These are phyloP conservation scores for Caradrina clavipalpis DNA, from an alignment of 2,888 invertebrate genomes.

Conservation along the genomic window DNA sequence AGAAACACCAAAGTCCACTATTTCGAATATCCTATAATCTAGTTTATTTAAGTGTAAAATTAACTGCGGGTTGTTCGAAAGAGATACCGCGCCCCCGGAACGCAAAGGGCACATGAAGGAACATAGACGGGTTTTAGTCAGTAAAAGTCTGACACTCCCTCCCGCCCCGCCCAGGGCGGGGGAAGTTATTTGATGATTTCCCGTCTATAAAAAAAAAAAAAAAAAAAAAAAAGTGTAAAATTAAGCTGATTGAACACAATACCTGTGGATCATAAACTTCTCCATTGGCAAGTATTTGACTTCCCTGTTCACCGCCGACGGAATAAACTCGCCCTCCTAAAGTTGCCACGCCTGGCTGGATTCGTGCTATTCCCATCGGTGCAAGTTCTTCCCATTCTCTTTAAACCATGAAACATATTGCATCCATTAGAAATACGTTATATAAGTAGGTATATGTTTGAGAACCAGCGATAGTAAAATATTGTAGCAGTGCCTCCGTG, in stretches of 20 bases:
- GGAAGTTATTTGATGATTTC: too few relatives aligned
- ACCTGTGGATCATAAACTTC: conserved; percentile 95
- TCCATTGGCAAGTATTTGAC: conserved; percentile 96
- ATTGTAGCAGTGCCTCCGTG: too few relatives aligned
- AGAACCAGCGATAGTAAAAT: too few relatives aligned
- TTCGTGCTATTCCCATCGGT: conserved; percentile 96
- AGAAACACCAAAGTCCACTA: background rate
- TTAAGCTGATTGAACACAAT: conserved; percentile 14
- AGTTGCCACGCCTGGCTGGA: conserved; percentile 96
- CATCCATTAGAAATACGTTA: background rate
- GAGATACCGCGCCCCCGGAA: too few relatives aligned
- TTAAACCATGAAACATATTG: conserved; percentile 7
- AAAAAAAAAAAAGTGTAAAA: too few relatives aligned
- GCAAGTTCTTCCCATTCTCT: conserved; percentile 96
- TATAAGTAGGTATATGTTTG: too few relatives aligned
- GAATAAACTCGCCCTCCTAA: conserved; percentile 97
- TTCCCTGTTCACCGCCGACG: conserved; percentile 97
- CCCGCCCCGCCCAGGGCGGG: too few relatives aligned
- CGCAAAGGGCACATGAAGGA: too few relatives aligned
- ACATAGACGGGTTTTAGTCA: too few relatives aligned
- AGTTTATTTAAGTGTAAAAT: background rate
- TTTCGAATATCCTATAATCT: background rate
- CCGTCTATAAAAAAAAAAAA: too few relatives aligned
- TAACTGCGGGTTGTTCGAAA: too few relatives aligned
- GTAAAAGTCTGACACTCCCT: too few relatives aligned